These are phyloP conservation scores for Meteorus colon DNA, from an alignment of 2,888 invertebrate species.

Conservation along the genomic window DNA sequence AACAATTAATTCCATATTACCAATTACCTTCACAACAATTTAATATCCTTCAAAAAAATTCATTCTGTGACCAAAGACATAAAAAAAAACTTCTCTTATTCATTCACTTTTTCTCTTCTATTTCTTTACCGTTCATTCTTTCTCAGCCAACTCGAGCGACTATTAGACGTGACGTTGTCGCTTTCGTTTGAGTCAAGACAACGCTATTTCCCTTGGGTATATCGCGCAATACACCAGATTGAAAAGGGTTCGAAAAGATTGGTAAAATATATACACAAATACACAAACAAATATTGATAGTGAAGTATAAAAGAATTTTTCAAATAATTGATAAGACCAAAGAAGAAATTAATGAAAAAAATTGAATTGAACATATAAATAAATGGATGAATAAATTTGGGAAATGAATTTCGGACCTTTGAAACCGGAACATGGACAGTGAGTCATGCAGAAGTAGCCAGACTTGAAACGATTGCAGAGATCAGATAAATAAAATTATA, in stretches of 20 bases:
- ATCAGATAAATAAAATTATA: slow-evolving; percentile 2
- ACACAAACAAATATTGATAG: neutral
- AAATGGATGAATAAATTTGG: too few relatives aligned
- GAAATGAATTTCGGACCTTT: too few relatives aligned
- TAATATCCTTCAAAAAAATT: too few relatives aligned
- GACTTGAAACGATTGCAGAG: neutral
- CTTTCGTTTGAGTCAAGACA: slow-evolving; percentile 52
- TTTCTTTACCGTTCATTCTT: slow-evolving; percentile 20
- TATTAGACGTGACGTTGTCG: slow-evolving; percentile 59
- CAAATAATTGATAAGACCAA: slow-evolving; percentile 48
- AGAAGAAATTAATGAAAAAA: slow-evolving; percentile 28
- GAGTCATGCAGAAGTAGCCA: slow-evolving; percentile 17
- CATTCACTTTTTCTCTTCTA: slow-evolving; percentile 7
- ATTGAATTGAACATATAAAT: slow-evolving; percentile 7
- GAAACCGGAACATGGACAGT: slow-evolving; percentile 28
- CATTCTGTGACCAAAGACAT: too few relatives aligned
- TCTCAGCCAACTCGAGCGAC: slow-evolving; percentile 38
- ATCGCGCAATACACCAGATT: slow-evolving; percentile 22
- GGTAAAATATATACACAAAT: neutral
- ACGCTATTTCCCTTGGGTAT: slow-evolving; percentile 33
- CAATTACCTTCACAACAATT: too few relatives aligned
- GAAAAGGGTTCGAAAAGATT: slow-evolving; percentile 18
- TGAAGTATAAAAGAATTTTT: slow-evolving; percentile 33
- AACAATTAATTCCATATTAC: too few relatives aligned
- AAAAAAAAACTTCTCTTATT: neutral